Base-by-base conservation (phyloP, 2,888 invertebrate genomes). In the Morpho deidamia region DNA sequence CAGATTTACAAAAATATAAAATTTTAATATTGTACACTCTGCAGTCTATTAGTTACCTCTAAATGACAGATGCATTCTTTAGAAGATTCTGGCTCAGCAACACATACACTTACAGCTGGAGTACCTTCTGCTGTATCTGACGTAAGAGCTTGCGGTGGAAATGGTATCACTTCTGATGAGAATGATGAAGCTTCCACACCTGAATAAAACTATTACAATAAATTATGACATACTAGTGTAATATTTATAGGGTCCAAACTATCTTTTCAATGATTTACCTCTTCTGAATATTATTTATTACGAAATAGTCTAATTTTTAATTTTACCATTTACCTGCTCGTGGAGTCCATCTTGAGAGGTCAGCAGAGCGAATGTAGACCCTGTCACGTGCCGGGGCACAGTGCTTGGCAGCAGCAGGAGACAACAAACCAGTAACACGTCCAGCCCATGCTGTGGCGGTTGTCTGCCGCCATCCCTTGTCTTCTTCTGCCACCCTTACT, bases 401-500 rank as follows among this genome's bases (percentile, higher is more conserved):
- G 65, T 97, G 90, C 8, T 92, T 90, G 32, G 92, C 91, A 55
- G 97, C 92, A 65, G 96, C 94, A 1, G 75, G 64, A 0, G 87
- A 85, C 61, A 85, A 66, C 40, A 76, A 67, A 7, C 70, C 70
- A 92, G 68, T 92, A 88, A 70, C 93, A 44, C 91, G 91, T n/a
- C 97, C 97, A 33, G 97, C 92, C 87, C 94, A 93, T 51, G 96
- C 93, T 66, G 97, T 96, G 91, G 97, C 94, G 4, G 95, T 95
- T 63, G 94, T 94, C 74, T 95, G 95, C 46, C 95, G 94, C 74
- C 95, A 93, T 3, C 96, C 96, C 63, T 94, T 92, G 71, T 97
- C 97, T 70, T 97, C 97, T 76, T 98, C 98, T 0, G 98, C 97
- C 0, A 94, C 93, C 35, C 98, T 91, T 40, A 97, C 94, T 11